Evolutionary conservation across 1,140 invertebrate genomes (phyloP), one percentile per base, ranked within the genome.

Genomic region (Arctopsyche grandis): DNA sequence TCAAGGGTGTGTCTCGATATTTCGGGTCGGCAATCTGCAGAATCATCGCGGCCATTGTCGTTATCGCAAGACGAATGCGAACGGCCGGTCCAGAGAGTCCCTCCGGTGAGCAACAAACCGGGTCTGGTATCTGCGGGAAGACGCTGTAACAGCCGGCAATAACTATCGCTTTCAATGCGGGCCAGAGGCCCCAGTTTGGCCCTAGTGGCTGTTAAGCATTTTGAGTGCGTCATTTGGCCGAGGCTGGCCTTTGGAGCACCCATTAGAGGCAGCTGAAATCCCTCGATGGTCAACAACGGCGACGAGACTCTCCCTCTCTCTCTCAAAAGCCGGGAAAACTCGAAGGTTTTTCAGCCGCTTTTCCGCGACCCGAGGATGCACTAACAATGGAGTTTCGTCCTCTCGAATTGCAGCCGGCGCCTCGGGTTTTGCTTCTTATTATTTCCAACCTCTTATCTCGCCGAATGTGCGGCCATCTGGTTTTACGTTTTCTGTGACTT

Each of bases 211-310:
- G 48, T 52, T 52, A 52, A 52, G 48, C 48, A 52, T 22, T 60
- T 60, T 24, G 63, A 66, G 63, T 66, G 63, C 63, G 63, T 66
- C 63, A 66, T 66, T 66, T 66, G 63, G 24, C 22, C 58, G 21
- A 26, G 24, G 63, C 63, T n/a, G 24, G 16, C 21, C 63, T 10
- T 22, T 66, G 0, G 63, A 66, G 63, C 22, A 66, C 63, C 63
- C 63, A 66, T 66, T 66, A 66, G 63, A 24, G 63, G 63, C 63
- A 19, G 21, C 21, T 24, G 63, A 66, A 26, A 12, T 24, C 63
- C 63, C 19, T 22, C 58, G 58, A 60, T 24, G 63, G 63, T 66
- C 63, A 66, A 66, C 19, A 66, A 12, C 63, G 7, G 5, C 63
- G 63, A 21, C 16, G n/a, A 19, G 58, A 10, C 58, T 0, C 21